Percentiles rank a stretch among this genome's conserved stretches.
Evolutionary conservation across 2,113 vertebrate species (phyloP).

Genomic region (Corvus moneduloides): DNA sequence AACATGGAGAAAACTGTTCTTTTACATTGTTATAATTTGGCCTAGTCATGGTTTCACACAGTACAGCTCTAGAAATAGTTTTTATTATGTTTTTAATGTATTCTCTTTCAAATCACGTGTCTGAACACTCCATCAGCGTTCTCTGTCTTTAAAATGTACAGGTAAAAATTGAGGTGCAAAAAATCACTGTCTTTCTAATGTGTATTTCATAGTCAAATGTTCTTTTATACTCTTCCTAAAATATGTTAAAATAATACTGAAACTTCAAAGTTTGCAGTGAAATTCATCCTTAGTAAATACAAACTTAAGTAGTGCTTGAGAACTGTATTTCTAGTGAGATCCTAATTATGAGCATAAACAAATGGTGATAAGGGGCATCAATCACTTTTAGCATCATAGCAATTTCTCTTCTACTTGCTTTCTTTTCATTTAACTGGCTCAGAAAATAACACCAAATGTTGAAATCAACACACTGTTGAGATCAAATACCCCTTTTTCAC

Average conservation of each 20-base stretch:
- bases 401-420: background rate
- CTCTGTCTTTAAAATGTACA: background rate
- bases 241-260: background rate
- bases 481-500: background rate
- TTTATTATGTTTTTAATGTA: background rate
- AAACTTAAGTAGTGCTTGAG: background rate
- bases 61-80: background rate
- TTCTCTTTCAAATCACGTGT: background rate
- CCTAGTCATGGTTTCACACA: background rate
- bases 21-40: background rate
- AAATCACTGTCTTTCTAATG: background rate
- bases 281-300: background rate
- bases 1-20: background rate
- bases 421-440: background rate
- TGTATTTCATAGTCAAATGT: background rate
- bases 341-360: background rate
- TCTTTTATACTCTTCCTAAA: background rate
- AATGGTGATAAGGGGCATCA: background rate
- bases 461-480: background rate
- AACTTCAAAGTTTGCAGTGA: background rate
- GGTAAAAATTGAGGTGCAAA: background rate
- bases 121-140: background rate
- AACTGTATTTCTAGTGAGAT: background rate
- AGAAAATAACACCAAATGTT: background rate
- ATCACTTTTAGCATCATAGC: background rate